phyloP scores from a whole-genome alignment of 2,888 invertebrate genomes.

The Aromia moschata region DNA sequence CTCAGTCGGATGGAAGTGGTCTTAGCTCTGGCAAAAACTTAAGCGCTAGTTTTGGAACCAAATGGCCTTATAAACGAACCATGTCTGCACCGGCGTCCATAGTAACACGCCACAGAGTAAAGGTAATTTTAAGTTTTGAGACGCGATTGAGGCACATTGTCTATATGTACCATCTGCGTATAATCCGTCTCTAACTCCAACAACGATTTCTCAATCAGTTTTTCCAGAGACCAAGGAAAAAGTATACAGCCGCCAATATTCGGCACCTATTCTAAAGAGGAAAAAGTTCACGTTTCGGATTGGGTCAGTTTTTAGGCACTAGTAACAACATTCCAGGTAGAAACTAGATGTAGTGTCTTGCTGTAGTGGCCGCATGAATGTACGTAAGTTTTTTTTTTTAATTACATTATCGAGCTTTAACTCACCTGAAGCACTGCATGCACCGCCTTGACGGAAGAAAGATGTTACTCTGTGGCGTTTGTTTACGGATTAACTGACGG shows the following conservation, averaged over 20 bases:
- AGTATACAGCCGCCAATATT: slow-evolving; percentile 89
- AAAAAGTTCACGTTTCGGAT: slow-evolving; percentile 91
- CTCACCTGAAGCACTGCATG: slow-evolving; percentile 17
- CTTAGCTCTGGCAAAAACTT: slow-evolving; percentile 75
- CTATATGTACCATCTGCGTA: background rate
- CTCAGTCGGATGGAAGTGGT: slow-evolving; percentile 74
- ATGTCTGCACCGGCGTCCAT: slow-evolving; percentile 92
- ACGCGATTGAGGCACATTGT: background rate
- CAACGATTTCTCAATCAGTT: background rate
- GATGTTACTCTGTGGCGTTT: background rate
- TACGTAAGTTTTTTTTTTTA: slow-evolving; percentile 41
- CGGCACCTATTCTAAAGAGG: slow-evolving; percentile 93
- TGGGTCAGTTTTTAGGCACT: slow-evolving; percentile 83
- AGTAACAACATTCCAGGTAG: slow-evolving; percentile 72
- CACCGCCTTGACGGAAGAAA: no score
- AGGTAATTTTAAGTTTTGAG: slow-evolving; percentile 48
- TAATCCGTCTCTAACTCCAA: background rate
- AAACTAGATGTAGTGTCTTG: slow-evolving; percentile 63
- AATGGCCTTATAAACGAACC: slow-evolving; percentile 95
- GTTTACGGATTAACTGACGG: no score
- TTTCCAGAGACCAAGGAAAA: slow-evolving; percentile 74
- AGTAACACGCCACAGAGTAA: slow-evolving; percentile 77
- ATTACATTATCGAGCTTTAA: slow-evolving; percentile 1
- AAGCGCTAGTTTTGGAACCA: slow-evolving; percentile 88
- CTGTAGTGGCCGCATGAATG: slow-evolving; percentile 61